Base-by-base conservation (phyloP, 2,797 vertebrate genomes). In the Netta rufina region DNA sequence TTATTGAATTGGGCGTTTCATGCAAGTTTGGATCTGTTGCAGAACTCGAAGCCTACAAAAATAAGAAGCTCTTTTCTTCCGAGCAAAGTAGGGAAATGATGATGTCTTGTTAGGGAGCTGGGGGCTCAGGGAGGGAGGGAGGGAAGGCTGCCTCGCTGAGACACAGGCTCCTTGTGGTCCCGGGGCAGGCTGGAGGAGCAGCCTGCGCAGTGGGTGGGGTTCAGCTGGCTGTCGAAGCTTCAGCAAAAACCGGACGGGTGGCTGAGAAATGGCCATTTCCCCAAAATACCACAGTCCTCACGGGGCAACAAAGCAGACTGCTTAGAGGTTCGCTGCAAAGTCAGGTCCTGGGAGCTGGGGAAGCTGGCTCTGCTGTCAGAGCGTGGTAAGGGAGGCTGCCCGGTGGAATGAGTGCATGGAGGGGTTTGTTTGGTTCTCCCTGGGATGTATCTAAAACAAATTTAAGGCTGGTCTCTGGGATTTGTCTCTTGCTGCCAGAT, bases 1-100 rank as follows among this genome's bases (percentile, higher is more conserved):
- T 57, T 60, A 86, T 57, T 96, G 90, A 95, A 96, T 91, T 80
- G 72, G 38, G 60, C 41, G 75, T 92, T 92, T 96, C 69, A 87
- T 87, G 33, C 11, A 92, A 90, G 53, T 95, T 93, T 96, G 91
- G 69, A 90, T 82, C 80, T 91, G 36, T 56, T 93, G 45, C 83
- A 85, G 67, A 65, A 51, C 61, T 87, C 27, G 69, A 54, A 90
- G 65, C 49, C 60, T 92, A 56, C 30, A 62, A 69, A 96, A 96
- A 94, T 79, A 76, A 95, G 58, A 64, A 93, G 67, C 54, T 62
- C 72, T 91, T 95, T 93, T 82, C 79, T 93, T 92, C 43, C 54
- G 75, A 87, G 78, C 27, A 7, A 57, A 80, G 77, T 25, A 65
- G 77, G 74, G 61, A 89, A 84, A 87, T 30, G 25, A 28, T 82